phyloP scores from a whole-genome alignment of 2,113 vertebrate genomes.

The Hyla sarda region DNA sequence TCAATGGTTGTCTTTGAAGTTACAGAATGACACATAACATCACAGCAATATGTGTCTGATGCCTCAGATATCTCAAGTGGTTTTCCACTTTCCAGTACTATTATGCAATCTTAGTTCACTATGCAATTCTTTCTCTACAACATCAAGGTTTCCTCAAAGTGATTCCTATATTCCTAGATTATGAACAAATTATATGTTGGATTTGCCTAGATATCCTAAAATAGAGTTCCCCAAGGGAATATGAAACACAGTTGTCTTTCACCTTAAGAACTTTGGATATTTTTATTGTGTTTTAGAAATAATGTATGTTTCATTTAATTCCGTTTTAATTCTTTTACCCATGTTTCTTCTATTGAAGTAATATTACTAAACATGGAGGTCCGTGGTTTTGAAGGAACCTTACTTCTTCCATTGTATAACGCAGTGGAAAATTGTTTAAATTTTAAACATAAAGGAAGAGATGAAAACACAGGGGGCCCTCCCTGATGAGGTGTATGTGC shows the following conservation, averaged over 20 bases:
- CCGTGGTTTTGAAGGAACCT: too few species aligned
- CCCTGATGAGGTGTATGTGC: too few species aligned
- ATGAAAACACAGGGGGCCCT: too few species aligned
- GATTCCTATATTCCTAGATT: background rate
- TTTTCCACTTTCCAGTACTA: constrained; percentile 20
- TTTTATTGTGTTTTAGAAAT: too few species aligned
- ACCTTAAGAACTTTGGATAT: background rate
- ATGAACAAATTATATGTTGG: background rate
- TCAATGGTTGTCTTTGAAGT: constrained; percentile 39
- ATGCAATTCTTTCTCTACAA: background rate
- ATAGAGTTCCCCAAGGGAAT: background rate
- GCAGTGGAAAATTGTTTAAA: too few species aligned
- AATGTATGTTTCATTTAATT: background rate
- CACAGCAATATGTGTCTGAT: constrained; percentile 26
- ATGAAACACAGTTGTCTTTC: background rate
- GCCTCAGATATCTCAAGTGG: constrained; percentile 30
- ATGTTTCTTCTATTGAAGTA: background rate
- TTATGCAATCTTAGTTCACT: constrained; percentile 29
- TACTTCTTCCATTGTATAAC: too few species aligned
- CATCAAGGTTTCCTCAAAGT: constrained; percentile 16
- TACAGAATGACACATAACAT: constrained; percentile 24
- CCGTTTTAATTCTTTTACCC: too few species aligned
- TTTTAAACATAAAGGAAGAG: too few species aligned
- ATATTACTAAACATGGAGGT: too few species aligned
- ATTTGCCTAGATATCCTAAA: background rate